Evolutionary conservation across 2,113 vertebrate species (phyloP), one percentile per base, ranked within the genome.

Genomic region (Apodemus speciosus): DNA sequence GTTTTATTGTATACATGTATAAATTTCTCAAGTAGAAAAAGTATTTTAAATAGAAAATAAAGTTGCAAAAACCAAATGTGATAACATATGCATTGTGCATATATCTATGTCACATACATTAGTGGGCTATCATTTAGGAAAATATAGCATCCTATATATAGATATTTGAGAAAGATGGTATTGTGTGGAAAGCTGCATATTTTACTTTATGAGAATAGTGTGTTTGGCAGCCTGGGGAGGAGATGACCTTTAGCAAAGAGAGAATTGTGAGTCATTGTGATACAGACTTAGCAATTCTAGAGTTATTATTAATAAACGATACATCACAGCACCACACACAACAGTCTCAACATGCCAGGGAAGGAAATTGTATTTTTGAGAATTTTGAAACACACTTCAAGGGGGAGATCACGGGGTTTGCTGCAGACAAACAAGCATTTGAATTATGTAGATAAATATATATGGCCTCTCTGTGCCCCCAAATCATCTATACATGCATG

Each of bases 261-360:
- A 90, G 43, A 11, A 2, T 20, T 0, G 6, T 32, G 38, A 86
- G 32, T 46, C 64, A 71, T 11, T 85, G 66, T 81, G 46, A 85
- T 43, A 76, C 60, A 77, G 73, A 66, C 27, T 72, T 15, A 60
- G 18, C 62, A 75, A 92, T 71, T 71, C 30, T 38, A 1, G 35
- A 88, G n/a, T 86, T 77, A 62, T 40, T 66, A 53, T 86, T 77
- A 89, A 91, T 86, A 83, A 91, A 86, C n/a, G 53, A 3, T 38
- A 53, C 4, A 49, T 35, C 51, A 40, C 46, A 89, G 77, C 60
- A 77, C 66, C 51, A 20, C 16, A 43, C 32, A 38, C 20, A 53
- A n/a, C 7, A 18, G 4, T 3, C 23, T 25, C 15, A 62, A 16
- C 14, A 46, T 92, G 58, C 76, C 51, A 68, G 35, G 9, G 46